Evolutionary conservation across 1,140 invertebrate species (phyloP).

Genomic region (Zaprionus capensis): DNA sequence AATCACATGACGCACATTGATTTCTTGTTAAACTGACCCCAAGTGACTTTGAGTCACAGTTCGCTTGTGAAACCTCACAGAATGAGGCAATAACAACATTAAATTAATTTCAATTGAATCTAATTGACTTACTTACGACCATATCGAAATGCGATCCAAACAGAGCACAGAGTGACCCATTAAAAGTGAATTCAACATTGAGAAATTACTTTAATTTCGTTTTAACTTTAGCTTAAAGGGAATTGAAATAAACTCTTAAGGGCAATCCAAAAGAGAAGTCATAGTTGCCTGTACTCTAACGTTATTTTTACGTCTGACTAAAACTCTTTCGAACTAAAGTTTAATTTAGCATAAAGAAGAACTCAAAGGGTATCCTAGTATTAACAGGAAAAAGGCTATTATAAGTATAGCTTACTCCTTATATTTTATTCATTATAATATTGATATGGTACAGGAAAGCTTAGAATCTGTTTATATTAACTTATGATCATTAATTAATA

Average conservation of each 20-base stretch:
- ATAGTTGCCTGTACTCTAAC: neutral
- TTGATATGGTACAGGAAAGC: too few relatives aligned
- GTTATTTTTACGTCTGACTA: neutral
- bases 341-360: too few relatives aligned
- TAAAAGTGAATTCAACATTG: conserved; percentile 18
- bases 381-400: too few relatives aligned
- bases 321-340: too few relatives aligned
- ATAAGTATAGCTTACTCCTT: too few relatives aligned
- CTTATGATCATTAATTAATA: too few relatives aligned
- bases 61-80: conserved; percentile 13
- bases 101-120: conserved; percentile 74
- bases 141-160: conserved; percentile 16
- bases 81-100: conserved; percentile 49
- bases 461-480: too few relatives aligned
- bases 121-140: conserved; percentile 59
- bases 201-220: conserved; percentile 8
- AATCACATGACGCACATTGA: conserved; percentile 8
- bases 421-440: too few relatives aligned
- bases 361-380: too few relatives aligned
- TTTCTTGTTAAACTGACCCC: conserved; percentile 21
- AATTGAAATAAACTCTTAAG: neutral
- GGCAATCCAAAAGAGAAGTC: neutral
- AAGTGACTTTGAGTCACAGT: conserved; percentile 37
- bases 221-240: neutral
- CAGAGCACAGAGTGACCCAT: conserved; percentile 13